Conservation (phyloP, 2,888 invertebrate genomes). For the Pterostichus niger region DNA sequence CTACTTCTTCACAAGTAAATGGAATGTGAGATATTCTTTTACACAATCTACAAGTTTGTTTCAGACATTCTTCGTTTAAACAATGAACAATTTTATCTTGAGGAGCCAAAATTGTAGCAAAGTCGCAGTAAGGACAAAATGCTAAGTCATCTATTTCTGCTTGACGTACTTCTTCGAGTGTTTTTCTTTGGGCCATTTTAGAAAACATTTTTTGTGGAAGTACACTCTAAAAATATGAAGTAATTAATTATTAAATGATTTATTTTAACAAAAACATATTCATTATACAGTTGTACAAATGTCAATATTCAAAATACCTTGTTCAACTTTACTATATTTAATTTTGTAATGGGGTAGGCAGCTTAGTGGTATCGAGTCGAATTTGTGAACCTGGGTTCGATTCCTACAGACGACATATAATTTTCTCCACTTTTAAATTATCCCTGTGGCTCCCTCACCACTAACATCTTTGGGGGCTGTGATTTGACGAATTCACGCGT, state of each 20-base stretch:
- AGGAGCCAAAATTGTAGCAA: slow-evolving; percentile 77
- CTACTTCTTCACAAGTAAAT: slow-evolving; percentile 77
- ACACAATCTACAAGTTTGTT: slow-evolving; percentile 80
- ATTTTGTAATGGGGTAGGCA: too few species aligned
- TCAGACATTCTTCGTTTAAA: slow-evolving; percentile 80
- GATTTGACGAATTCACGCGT: too few species aligned
- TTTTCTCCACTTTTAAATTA: too few species aligned
- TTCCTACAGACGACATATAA: too few species aligned
- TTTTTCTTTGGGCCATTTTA: slow-evolving; percentile 77
- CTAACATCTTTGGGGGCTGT: too few species aligned
- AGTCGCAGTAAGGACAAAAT: slow-evolving; percentile 81
- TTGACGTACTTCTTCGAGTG: slow-evolving; percentile 78
- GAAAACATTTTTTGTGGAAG: slow-evolving; percentile 75
- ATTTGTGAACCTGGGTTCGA: too few species aligned
- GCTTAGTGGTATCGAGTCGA: too few species aligned
- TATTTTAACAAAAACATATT: neutral
- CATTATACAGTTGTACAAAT: too few species aligned
- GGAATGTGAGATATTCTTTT: slow-evolving; percentile 79
- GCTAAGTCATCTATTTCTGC: slow-evolving; percentile 80
- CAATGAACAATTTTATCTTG: slow-evolving; percentile 78
- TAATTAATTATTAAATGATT: too few species aligned
- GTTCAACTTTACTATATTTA: too few species aligned
- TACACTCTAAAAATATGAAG: slow-evolving; percentile 14
- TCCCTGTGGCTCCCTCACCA: too few species aligned
- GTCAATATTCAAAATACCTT: too few species aligned